These are phyloP conservation scores for Hirundichthys speculiger DNA, from an alignment of 2,113 vertebrate genomes.

Conservation along the genomic window DNA sequence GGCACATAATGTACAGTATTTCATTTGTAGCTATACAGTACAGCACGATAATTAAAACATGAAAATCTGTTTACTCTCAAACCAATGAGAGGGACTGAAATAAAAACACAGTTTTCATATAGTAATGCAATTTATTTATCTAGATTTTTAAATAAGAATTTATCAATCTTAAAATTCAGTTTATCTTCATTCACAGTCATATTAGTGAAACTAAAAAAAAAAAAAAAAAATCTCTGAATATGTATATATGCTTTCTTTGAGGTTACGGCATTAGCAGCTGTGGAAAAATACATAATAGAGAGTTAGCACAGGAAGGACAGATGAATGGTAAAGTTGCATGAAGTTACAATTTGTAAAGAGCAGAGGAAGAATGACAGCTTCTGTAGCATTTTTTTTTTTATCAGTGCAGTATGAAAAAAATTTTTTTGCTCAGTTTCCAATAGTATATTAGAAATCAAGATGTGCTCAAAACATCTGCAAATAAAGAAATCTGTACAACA, in stretches of 20 bases:
- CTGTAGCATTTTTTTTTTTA: constrained; percentile 19
- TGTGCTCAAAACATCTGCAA: constrained; percentile 55
- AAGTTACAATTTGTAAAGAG: constrained; percentile 11
- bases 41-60: constrained; percentile 12
- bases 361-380: constrained; percentile 46
- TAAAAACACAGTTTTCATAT: constrained; percentile 56
- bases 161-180: constrained; percentile 75
- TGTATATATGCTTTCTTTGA: constrained; percentile 75
- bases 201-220: constrained; percentile 49
- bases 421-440: constrained; percentile 33
- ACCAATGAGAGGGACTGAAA: constrained; percentile 25
- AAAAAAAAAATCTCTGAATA: constrained; percentile 59
- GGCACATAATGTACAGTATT: constrained; percentile 35
- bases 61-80: constrained; percentile 24
- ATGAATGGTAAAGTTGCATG: constrained; percentile 31
- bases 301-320: constrained; percentile 52
- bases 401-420: constrained; percentile 60
- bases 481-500: constrained; percentile 73
- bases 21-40: constrained; percentile 16
- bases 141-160: constrained; percentile 80
- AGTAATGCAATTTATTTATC: constrained; percentile 74
- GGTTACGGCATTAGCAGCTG: constrained; percentile 79
- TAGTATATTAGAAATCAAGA: constrained; percentile 51
- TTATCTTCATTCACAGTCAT: constrained; percentile 79
- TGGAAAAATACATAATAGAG: constrained; percentile 56